Percentiles rank a stretch among this genome's conserved stretches.
Evolutionary conservation across 2,113 vertebrate genomes (phyloP).

Genomic region (Osmerus mordax): DNA sequence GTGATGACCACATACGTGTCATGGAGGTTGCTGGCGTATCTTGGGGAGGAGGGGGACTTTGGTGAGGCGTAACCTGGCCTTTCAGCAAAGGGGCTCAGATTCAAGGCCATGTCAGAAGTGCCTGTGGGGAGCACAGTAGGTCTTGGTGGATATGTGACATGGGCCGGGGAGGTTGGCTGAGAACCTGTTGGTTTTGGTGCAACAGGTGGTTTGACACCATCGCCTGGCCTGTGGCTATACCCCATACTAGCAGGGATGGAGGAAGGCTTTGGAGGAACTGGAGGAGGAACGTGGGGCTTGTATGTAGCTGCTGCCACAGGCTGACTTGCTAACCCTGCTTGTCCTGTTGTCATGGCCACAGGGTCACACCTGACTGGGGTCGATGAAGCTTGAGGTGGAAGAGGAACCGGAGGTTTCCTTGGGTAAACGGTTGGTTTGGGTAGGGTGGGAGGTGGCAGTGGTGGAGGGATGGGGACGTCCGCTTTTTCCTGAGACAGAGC

Average conservation of each 20-base stretch:
- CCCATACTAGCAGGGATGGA: conserved; percentile 82
- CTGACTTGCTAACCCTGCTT: conserved; percentile 64
- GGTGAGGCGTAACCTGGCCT: conserved; percentile 77
- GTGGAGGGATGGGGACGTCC: conserved; percentile 77
- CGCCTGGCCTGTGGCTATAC: conserved; percentile 78
- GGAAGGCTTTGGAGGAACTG: conserved; percentile 92
- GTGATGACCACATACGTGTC: conserved; percentile 98
- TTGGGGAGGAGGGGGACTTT: conserved; percentile 85
- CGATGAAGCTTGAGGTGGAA: conserved; percentile 68
- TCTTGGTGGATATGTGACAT: conserved; percentile 70
- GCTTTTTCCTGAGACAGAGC: conserved; percentile 81
- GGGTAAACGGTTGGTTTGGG: conserved; percentile 87
- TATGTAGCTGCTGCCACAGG: conserved; percentile 62
- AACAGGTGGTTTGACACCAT: conserved; percentile 84
- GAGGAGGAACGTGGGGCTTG: conserved; percentile 82
- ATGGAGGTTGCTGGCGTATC: conserved; percentile 80
- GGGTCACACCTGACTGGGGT: conserved; percentile 46
- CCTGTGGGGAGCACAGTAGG: conserved; percentile 71
- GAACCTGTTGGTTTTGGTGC: conserved; percentile 84
- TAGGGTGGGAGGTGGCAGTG: conserved; percentile 82
- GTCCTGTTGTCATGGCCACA: conserved; percentile 58
- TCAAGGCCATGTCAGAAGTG: conserved; percentile 77
- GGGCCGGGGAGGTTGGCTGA: conserved; percentile 72
- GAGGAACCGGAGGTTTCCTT: conserved; percentile 75
- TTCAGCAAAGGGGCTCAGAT: conserved; percentile 83